Percentiles rank a stretch among this genome's conserved stretches.
Evolutionary conservation across 2,113 vertebrate genomes (phyloP).

Genomic region (Gopherus evgoodei): DNA sequence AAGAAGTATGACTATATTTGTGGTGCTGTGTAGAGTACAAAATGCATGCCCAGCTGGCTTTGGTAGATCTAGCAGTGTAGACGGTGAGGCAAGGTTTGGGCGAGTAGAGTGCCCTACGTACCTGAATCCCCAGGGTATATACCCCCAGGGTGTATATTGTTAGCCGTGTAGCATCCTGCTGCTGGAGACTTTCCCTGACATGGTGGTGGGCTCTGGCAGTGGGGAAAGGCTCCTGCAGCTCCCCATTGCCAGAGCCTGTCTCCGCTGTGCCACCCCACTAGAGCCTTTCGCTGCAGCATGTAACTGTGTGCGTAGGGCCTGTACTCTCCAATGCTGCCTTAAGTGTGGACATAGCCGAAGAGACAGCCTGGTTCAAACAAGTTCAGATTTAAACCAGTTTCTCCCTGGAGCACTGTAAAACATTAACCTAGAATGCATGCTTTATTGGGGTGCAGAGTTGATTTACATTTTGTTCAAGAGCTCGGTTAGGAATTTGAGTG

Average conservation of each 20-base stretch:
- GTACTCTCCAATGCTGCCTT: background rate
- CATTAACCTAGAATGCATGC: constrained; percentile 19
- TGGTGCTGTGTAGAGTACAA: background rate
- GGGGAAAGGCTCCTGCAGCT: background rate
- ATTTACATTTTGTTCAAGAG: background rate
- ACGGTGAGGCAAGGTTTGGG: background rate
- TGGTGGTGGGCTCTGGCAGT: background rate
- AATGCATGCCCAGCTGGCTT: background rate
- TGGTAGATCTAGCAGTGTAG: background rate
- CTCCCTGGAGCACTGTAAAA: constrained; percentile 2
- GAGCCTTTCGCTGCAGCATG: background rate
- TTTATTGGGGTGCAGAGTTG: background rate
- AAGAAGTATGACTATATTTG: background rate
- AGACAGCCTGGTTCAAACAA: background rate
- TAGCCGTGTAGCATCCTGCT: background rate
- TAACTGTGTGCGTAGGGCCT: background rate
- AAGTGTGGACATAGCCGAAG: background rate
- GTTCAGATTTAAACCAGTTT: constrained; percentile 11
- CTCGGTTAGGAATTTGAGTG: background rate
- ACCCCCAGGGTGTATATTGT: background rate
- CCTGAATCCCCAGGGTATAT: no score
- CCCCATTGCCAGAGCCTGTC: background rate
- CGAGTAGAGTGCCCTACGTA: background rate
- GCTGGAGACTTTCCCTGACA: background rate
- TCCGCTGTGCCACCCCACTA: background rate